A percentile compares a stretch with the other conserved stretches of the same genome.
phyloP scores from a whole-genome alignment of 2,888 invertebrate species.

The Drosophila histrio region DNA sequence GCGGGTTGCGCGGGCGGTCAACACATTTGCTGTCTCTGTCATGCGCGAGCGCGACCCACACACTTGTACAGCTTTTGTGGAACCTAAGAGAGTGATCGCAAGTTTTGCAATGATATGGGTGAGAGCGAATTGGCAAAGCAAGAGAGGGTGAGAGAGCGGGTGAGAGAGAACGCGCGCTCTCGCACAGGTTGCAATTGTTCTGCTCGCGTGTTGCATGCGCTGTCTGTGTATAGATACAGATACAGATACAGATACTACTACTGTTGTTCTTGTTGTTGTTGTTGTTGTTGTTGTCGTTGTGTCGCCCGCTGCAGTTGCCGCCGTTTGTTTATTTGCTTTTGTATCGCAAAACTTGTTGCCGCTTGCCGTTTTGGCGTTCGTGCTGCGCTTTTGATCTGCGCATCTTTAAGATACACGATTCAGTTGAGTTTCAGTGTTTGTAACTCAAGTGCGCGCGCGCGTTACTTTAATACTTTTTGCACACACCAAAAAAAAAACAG shows the following conservation, averaged over 20 bases:
- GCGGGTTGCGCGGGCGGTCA: slow-evolving; percentile 29
- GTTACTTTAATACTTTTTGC: slow-evolving; percentile 47
- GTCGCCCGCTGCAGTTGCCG: slow-evolving; percentile 52
- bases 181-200: slow-evolving; percentile 55
- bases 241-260: slow-evolving; percentile 33
- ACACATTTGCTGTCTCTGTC: slow-evolving; percentile 56
- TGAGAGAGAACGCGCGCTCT: slow-evolving; percentile 17
- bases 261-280: slow-evolving; percentile 41
- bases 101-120: slow-evolving; percentile 24
- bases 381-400: slow-evolving; percentile 64
- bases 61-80: slow-evolving; percentile 65
- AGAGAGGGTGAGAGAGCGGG: slow-evolving; percentile 22
- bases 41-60: slow-evolving; percentile 32
- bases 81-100: slow-evolving; percentile 63
- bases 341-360: slow-evolving; percentile 71
- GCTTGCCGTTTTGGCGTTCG: slow-evolving; percentile 38
- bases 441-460: slow-evolving; percentile 81
- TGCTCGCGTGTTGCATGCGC: slow-evolving; percentile 58
- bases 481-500: slow-evolving; percentile 2
- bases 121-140: slow-evolving; percentile 42
- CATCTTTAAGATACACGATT: slow-evolving; percentile 76
- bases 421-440: slow-evolving; percentile 80
- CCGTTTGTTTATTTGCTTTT: slow-evolving; percentile 72
- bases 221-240: slow-evolving; percentile 42
- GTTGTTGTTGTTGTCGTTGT: slow-evolving; percentile 32